Evolutionary conservation across 2,113 vertebrate genomes (phyloP).

Genomic region (Eudorcas thomsonii): DNA sequence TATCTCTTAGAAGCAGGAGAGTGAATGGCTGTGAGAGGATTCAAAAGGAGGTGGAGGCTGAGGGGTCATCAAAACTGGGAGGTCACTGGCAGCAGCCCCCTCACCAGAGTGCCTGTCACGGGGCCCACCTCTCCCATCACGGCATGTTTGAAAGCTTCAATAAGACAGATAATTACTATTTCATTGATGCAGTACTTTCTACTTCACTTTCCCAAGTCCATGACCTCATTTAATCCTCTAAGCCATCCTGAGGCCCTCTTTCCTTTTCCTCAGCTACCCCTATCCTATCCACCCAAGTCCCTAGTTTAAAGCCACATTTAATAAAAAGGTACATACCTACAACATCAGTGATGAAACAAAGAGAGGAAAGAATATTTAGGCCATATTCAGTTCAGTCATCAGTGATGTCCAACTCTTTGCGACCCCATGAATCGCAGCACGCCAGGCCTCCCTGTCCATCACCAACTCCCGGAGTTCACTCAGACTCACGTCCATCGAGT

Average conservation of each 20-base stretch:
- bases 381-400: background rate
- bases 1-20: background rate
- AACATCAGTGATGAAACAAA: background rate
- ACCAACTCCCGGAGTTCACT: too few species aligned
- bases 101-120: background rate
- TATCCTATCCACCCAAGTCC: background rate
- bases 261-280: background rate
- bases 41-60: accelerated
- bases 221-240: background rate
- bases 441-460: too few species aligned
- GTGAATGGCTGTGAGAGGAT: background rate
- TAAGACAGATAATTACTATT: background rate
- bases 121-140: background rate
- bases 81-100: background rate
- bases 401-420: too few species aligned
- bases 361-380: background rate
- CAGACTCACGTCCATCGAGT: too few species aligned
- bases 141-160: background rate
- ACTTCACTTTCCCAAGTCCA: background rate
- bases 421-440: too few species aligned
- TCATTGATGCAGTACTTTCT: background rate
- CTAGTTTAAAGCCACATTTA: background rate
- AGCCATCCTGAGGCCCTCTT: background rate
- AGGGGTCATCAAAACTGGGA: background rate
- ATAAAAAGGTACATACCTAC: background rate